Base-by-base conservation (phyloP, 1,140 invertebrate genomes). In the Thereuonema tuberculata region DNA sequence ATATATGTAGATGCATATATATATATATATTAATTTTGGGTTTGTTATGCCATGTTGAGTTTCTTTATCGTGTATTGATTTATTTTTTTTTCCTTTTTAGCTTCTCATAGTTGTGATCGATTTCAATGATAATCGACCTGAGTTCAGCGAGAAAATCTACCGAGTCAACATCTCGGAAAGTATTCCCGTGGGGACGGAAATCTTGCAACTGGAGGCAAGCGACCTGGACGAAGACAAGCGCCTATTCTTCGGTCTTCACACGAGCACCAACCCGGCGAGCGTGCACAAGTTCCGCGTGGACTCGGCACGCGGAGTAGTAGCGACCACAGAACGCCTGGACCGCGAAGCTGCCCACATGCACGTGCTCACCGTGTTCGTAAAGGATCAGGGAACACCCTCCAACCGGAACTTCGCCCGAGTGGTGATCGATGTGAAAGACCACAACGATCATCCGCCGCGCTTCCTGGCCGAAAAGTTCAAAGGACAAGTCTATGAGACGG, bases 391-490 rank as follows among this genome's bases (percentile, higher is more conserved):
- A 0, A 86, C 84, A 0, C 88, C 86, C 14, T 83, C 87, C 0
- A 77, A 86, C 17, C 15, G 14, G 5, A 90, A 89, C 70, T 90
- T 85, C 69, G 87, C 89, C 1, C 76, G 89, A 64, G 84, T 94
- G 0, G 74, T 83, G 26, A 82, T 95, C 48, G 82, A 80, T 50
- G 86, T 95, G 0, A 80, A 84, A 65, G 92, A 93, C 74, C 83
- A 89, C 64, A 95, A 95, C 73, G 92, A 95, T 70, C 89, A 93
- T 69, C 76, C 82, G 25, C 92, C 92, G 0, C 82, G 84, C 68
- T 93, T 93, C 67, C 82, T 84, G 53, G 79, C 81, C 27, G 78
- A 81, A 65, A 80, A 86, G 48, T 79, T 87, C 14, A 81, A 86
- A 68, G 84, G 82, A 24, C 85, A 85, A 70, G 81, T 88, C 1